phyloP scores from a whole-genome alignment of 2,888 invertebrate species.

The Agonopterix subpropinquella region DNA sequence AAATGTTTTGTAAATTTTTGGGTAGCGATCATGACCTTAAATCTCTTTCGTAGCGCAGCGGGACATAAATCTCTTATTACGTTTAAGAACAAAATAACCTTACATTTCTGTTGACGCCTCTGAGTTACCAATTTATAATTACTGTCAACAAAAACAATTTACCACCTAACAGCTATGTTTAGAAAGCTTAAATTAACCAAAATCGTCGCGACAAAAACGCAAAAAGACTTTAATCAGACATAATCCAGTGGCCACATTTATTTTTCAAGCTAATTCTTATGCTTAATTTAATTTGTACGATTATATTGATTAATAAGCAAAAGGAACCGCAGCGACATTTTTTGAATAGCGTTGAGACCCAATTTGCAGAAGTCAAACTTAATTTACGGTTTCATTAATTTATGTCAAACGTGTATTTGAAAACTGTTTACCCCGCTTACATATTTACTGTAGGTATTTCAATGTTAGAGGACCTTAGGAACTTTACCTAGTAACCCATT shows the following conservation, averaged over 20 bases:
- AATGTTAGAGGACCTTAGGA: no score
- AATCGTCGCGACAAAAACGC: no score
- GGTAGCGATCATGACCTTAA: conserved; percentile 6
- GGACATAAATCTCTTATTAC: conserved; percentile 48
- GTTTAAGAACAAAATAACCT: conserved; percentile 35
- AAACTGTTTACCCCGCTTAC: no score
- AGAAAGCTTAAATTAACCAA: no score
- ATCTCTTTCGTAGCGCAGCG: conserved; percentile 25
- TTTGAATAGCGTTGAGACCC: conserved; percentile 22
- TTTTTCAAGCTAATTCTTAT: conserved; percentile 24
- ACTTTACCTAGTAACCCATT: no score
- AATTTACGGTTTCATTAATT: conserved; percentile 3
- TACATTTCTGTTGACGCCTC: conserved; percentile 22
- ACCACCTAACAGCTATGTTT: background rate
- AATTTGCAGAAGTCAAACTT: conserved; percentile 4
- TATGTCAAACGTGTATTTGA: background rate
- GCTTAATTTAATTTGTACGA: conserved; percentile 54
- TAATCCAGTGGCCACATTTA: conserved; percentile 30
- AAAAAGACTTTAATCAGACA: background rate
- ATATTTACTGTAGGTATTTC: no score
- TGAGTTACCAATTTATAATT: conserved; percentile 1
- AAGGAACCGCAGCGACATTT: conserved; percentile 39
- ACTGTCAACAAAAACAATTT: background rate
- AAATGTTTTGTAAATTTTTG: conserved; percentile 3
- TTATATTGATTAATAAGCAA: conserved; percentile 45